Evolutionary conservation across 1,140 invertebrate genomes (phyloP), one percentile per base, ranked within the genome.

Genomic region (Leptestheria dahalacensis): DNA sequence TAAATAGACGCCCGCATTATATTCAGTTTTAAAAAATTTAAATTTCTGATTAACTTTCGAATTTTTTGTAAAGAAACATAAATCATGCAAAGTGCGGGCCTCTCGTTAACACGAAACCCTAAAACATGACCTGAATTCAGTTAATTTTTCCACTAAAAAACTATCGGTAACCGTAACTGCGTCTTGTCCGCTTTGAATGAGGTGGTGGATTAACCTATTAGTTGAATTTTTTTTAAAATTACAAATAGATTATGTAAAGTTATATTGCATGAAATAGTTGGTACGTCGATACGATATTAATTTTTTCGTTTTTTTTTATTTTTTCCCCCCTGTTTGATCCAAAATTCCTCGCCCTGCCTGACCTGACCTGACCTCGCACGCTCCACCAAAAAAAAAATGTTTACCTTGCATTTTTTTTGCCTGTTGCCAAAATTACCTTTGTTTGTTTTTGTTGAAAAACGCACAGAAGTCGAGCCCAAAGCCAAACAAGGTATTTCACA

Each of bases 231-330:
- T n/a, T n/a, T n/a, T n/a, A n/a, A n/a, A n/a, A n/a, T n/a, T n/a
- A n/a, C n/a, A n/a, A n/a, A n/a, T n/a, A n/a, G n/a, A n/a, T n/a
- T n/a, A n/a, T n/a, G n/a, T n/a, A n/a, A n/a, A n/a, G 20, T 9
- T 59, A 55, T 55, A 54, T 59, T 10, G 1, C 10, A 41, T 15
- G 24, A 56, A 18, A 48, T 55, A 29, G 21, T 55, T 4, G n/a
- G 26, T 56, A 3, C 56, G 29, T 63, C 57, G n/a, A n/a, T 62
- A 18, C 48, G 48, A 59, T 58, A 56, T 47, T 50, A 62, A 54
- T 62, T 62, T 61, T 57, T 68, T 63, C 66, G 56, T 64, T 66
- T 71, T 46, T 59, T 70, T 71, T 70, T 70, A 65, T 71, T 70
- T 68, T 66, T 68, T 63, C 59, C 52, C 49, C 61, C 48, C 48